A percentile compares a stretch with the other conserved stretches of the same genome.
phyloP scores from a whole-genome alignment of 2,797 vertebrate species.

The Oreonectes daqikongensis region DNA sequence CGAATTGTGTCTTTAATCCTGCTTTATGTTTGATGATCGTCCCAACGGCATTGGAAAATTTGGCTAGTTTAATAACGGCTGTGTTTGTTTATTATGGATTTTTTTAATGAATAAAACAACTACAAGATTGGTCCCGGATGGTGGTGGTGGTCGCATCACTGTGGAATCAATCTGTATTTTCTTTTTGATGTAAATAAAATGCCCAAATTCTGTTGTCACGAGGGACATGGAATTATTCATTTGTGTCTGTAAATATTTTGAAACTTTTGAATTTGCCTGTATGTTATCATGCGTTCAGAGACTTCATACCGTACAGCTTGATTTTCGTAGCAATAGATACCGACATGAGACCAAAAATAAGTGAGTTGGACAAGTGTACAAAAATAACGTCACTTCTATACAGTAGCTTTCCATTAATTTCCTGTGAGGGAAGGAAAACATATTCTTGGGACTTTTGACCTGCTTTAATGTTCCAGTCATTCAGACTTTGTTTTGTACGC shows the following conservation, averaged over 20 bases:
- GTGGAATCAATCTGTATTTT: constrained; percentile 28
- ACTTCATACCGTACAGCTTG: no score
- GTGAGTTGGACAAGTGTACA: not conserved
- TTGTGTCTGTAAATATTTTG: constrained; percentile 19
- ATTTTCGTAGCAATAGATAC: no score
- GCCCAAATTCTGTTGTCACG: not conserved
- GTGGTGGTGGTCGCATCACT: constrained; percentile 7
- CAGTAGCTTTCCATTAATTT: not conserved
- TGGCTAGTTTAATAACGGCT: not conserved
- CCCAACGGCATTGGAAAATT: not conserved
- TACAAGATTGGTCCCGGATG: constrained; percentile 66
- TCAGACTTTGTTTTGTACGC: constrained; percentile 47
- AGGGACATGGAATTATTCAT: constrained; percentile 17
- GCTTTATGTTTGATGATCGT: no score
- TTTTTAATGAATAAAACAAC: constrained; percentile 56
- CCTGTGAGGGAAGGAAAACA: not conserved
- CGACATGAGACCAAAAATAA: not conserved
- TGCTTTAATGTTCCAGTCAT: constrained; percentile 15
- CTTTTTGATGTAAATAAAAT: constrained; percentile 1
- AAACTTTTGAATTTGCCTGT: not conserved
- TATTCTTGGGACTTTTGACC: not conserved
- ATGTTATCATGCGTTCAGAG: not conserved
- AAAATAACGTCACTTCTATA: not conserved
- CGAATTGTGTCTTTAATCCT: not conserved
- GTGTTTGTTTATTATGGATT: not conserved